phyloP scores from a whole-genome alignment of 2,113 vertebrate species.

The Aegypius monachus region DNA sequence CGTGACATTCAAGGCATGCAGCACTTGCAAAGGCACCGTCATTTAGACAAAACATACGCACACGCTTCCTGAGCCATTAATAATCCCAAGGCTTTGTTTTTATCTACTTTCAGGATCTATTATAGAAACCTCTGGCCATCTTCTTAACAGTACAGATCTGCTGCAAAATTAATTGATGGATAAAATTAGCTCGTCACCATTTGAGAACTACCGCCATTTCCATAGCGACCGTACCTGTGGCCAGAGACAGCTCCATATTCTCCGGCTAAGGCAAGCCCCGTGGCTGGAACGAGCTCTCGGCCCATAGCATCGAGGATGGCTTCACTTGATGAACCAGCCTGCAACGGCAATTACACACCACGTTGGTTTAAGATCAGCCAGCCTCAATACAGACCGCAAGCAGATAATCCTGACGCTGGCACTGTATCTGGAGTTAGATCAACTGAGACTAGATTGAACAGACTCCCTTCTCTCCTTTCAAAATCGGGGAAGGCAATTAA shows the following conservation, averaged over 20 bases:
- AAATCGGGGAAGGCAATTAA: background rate
- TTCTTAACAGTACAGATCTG: too few relatives aligned
- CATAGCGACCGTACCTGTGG: constrained; percentile 58
- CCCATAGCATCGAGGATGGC: constrained; percentile 86
- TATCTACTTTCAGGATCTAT: background rate
- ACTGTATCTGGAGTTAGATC: accelerated
- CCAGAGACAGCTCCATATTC: constrained; percentile 69
- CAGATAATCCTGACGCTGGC: background rate
- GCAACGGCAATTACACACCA: background rate
- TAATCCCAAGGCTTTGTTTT: background rate
- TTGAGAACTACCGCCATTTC: accelerated
- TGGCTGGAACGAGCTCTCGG: constrained; percentile 86
- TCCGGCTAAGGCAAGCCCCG: constrained; percentile 71
- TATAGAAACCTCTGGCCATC: background rate
- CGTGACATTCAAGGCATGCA: accelerated
- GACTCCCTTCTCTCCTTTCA: background rate
- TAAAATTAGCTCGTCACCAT: accelerated
- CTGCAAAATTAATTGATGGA: background rate
- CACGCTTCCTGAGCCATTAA: background rate
- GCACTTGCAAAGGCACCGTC: background rate
- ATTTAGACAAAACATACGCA: accelerated
- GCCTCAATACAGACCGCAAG: background rate
- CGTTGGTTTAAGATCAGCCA: accelerated
- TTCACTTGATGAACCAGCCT: constrained; percentile 89
- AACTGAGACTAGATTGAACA: background rate